Conservation (phyloP, 2,113 vertebrate species). For the Chaetops frenatus region DNA sequence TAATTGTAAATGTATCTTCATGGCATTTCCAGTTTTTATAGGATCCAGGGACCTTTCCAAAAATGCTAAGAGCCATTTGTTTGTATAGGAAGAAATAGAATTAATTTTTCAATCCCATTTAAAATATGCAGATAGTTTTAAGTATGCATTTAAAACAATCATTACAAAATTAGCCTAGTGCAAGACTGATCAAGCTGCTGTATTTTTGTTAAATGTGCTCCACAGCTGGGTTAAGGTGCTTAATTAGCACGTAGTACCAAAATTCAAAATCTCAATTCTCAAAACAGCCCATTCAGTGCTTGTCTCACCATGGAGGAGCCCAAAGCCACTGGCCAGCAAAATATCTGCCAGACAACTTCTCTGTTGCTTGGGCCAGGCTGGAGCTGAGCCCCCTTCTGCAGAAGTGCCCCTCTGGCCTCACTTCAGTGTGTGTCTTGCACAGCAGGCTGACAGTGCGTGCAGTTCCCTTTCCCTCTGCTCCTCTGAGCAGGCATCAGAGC, state of each 20-base stretch:
- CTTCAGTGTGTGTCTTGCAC: not conserved
- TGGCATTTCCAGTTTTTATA: not conserved
- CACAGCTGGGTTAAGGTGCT: not conserved
- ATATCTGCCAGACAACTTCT: not conserved
- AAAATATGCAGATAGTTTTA: not conserved
- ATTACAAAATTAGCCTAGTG: not conserved
- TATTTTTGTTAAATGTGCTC: not conserved
- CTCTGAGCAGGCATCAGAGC: not conserved
- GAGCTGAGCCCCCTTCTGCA: not conserved
- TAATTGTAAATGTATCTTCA: not conserved
- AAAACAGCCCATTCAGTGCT: not conserved
- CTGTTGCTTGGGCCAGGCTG: not conserved
- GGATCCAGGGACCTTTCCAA: not conserved
- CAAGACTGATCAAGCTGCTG: not conserved
- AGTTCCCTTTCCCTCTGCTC: not conserved
- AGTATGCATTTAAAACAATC: not conserved
- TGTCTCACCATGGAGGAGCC: not conserved
- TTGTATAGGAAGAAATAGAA: not conserved
- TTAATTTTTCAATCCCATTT: not conserved
- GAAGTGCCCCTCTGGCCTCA: rapidly evolving
- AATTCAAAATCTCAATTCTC: not conserved
- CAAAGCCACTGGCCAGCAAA: not conserved
- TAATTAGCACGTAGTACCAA: not conserved
- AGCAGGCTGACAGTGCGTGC: not conserved
- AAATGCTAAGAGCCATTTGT: not conserved